A percentile compares a stretch with the other conserved stretches of the same genome.
These are phyloP conservation scores for Cheilinus undulatus DNA, from an alignment of 2,113 vertebrate genomes.

Conservation along the genomic window DNA sequence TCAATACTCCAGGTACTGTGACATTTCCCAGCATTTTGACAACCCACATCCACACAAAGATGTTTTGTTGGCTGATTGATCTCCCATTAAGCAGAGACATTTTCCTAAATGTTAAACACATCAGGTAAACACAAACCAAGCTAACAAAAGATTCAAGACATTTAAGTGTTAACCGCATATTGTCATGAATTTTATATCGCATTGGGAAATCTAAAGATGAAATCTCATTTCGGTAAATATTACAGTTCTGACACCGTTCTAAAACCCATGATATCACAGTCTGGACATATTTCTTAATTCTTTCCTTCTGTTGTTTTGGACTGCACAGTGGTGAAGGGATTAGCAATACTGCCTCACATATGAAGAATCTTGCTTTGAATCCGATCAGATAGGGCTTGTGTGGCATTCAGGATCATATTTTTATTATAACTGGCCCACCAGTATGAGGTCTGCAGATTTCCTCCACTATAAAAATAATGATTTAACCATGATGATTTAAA, in stretches of 20 bases:
- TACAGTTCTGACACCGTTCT: not conserved
- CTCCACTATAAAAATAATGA: too few species aligned
- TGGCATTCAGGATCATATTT: too few species aligned
- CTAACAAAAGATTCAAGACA: not conserved
- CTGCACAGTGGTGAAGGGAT: too few species aligned
- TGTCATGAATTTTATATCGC: not conserved
- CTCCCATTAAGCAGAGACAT: not conserved
- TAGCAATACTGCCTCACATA: too few species aligned
- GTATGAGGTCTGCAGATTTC: too few species aligned
- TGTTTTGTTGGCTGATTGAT: not conserved
- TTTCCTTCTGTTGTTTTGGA: too few species aligned
- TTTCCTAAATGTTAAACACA: conserved; percentile 8
- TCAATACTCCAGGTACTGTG: not conserved
- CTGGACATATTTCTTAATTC: too few species aligned
- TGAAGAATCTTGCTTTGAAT: too few species aligned
- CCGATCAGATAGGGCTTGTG: too few species aligned
- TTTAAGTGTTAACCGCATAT: not conserved
- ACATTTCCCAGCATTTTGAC: conserved; percentile 28
- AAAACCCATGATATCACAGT: too few species aligned
- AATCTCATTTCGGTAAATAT: not conserved
- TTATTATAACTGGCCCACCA: too few species aligned
- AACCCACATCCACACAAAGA: not conserved
- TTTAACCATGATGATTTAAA: too few species aligned
- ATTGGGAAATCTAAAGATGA: not conserved
- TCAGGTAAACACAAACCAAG: not conserved